phyloP scores from a whole-genome alignment of 2,888 invertebrate species.

The Hirudinaria manillensis region DNA sequence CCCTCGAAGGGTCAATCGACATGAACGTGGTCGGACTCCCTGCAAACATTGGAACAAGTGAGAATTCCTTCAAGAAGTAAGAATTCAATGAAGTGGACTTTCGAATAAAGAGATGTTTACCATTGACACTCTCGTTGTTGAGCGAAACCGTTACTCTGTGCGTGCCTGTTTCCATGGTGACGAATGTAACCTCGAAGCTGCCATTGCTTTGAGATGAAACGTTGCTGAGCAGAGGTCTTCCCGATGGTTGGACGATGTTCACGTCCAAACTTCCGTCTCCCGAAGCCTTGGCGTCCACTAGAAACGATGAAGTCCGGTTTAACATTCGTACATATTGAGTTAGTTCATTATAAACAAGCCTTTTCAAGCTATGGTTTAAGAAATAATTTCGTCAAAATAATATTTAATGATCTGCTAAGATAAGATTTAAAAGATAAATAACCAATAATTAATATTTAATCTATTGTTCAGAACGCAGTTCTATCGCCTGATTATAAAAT shows the following conservation, averaged over 20 bases:
- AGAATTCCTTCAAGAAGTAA: neutral
- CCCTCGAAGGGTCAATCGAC: constrained; percentile 21
- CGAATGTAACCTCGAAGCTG: constrained; percentile 17
- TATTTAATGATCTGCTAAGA: too few relatives aligned
- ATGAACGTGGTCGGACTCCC: constrained; percentile 26
- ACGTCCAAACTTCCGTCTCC: constrained; percentile 24
- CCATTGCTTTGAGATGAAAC: neutral
- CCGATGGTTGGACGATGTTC: constrained; percentile 20
- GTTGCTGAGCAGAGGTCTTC: constrained; percentile 24
- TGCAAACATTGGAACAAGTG: neutral
- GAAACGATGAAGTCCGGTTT: neutral
- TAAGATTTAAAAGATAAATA: too few relatives aligned
- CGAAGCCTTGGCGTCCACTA: constrained; percentile 24
- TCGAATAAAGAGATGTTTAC: neutral
- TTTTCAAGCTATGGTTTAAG: too few relatives aligned
- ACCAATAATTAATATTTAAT: too few relatives aligned
- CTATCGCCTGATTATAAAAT: neutral
- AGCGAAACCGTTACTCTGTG: constrained; percentile 27
- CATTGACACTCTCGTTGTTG: constrained; percentile 24
- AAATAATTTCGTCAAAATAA: too few relatives aligned
- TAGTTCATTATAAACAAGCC: neutral
- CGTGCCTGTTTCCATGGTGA: constrained; percentile 24
- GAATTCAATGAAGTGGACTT: neutral
- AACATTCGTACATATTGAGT: neutral
- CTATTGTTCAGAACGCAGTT: too few relatives aligned